A percentile compares a stretch with the other conserved stretches of the same genome.
Evolutionary conservation across 1,140 invertebrate species (phyloP).

Genomic region (Stegodyphus mimosarum): DNA sequence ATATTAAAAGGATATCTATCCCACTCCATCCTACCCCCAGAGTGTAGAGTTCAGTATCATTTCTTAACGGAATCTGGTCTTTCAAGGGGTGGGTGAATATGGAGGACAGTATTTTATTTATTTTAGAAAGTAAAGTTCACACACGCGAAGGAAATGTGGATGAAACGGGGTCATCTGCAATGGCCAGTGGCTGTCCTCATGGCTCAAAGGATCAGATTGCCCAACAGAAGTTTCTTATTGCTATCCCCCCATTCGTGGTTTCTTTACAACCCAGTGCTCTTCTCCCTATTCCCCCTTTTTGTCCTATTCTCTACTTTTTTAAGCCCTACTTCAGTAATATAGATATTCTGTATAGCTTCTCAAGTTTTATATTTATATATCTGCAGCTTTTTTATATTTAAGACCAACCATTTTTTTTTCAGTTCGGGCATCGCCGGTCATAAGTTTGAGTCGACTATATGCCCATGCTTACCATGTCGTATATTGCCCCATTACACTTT

Average conservation of each 20-base stretch:
- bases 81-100: constrained; percentile 12
- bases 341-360: constrained; percentile 55
- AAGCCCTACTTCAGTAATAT: constrained; percentile 53
- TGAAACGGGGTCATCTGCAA: constrained; percentile 56
- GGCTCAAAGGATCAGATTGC: constrained; percentile 54
- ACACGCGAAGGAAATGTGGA: constrained; percentile 44
- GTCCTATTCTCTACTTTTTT: constrained; percentile 39
- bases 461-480: constrained; percentile 47
- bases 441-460: constrained; percentile 54
- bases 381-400: constrained; percentile 1
- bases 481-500: constrained; percentile 59
- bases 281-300: constrained; percentile 13
- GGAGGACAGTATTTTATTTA: constrained; percentile 42
- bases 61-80: background rate
- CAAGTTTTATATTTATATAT: constrained; percentile 51
- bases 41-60: too few species aligned
- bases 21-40: too few species aligned
- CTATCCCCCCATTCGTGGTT: constrained; percentile 29
- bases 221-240: constrained; percentile 53
- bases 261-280: constrained; percentile 51
- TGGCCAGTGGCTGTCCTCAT: constrained; percentile 48
- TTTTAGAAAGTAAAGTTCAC: constrained; percentile 49
- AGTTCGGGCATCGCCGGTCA: constrained; percentile 37
- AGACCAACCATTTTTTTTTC: constrained; percentile 50
- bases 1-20: too few species aligned